phyloP scores from a whole-genome alignment of 2,888 invertebrate genomes.

The Heliconius cydno region DNA sequence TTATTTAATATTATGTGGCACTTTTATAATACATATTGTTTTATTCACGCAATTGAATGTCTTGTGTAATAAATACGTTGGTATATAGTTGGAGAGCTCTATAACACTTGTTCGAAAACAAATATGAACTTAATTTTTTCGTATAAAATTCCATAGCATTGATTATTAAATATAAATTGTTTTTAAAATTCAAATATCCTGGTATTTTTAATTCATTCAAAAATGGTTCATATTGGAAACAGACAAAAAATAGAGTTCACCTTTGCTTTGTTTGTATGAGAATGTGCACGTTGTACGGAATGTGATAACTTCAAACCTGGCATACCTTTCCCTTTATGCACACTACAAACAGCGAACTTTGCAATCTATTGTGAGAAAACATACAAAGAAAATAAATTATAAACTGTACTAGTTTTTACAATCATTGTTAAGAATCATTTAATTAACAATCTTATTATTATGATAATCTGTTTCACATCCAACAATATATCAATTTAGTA shows the following conservation, averaged over 20 bases:
- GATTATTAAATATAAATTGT: not conserved
- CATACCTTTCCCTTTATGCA: not conserved
- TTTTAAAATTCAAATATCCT: not conserved
- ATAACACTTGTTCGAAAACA: not conserved
- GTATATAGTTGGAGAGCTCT: not conserved
- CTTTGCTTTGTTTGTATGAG: not conserved
- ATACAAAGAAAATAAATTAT: not conserved
- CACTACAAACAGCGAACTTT: not conserved
- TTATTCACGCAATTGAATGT: conserved; percentile 20
- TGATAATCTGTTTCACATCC: not conserved
- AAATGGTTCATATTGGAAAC: not conserved
- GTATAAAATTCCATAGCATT: not conserved
- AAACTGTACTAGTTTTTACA: not conserved
- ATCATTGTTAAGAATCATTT: not conserved
- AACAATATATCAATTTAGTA: not conserved
- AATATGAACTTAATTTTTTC: not conserved
- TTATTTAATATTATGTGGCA: not conserved
- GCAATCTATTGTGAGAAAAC: not conserved
- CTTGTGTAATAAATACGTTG: not conserved
- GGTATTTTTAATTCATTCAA: not conserved
- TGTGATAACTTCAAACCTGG: not conserved
- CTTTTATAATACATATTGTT: not conserved
- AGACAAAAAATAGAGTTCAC: not conserved
- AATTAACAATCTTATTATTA: not conserved
- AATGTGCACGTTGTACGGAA: not conserved